Evolutionary conservation across 2,888 invertebrate genomes (phyloP).

Genomic region (Lasioglossum zephyrum): DNA sequence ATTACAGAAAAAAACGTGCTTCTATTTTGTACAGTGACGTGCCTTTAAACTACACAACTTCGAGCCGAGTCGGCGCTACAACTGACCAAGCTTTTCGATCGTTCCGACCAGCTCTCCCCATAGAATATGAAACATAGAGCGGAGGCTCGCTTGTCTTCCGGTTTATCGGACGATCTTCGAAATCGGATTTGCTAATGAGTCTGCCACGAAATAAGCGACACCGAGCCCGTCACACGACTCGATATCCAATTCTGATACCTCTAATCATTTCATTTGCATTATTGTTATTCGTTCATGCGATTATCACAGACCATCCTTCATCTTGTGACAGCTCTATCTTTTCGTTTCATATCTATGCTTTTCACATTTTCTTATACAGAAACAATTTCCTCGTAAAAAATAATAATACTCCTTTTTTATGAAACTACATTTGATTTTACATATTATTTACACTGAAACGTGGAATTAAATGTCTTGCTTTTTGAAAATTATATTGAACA

Average conservation of each 20-base stretch:
- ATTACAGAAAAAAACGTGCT: constrained; percentile 77
- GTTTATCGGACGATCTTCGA: constrained; percentile 38
- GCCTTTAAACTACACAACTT: constrained; percentile 83
- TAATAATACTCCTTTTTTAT: background rate
- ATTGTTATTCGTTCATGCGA: background rate
- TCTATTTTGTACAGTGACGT: constrained; percentile 82
- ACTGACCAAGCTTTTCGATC: constrained; percentile 77
- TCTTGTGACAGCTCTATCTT: background rate
- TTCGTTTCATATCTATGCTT: background rate
- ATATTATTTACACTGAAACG: background rate
- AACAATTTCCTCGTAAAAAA: background rate
- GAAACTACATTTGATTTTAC: background rate
- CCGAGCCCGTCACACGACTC: background rate
- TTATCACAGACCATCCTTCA: background rate
- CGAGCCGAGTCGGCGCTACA: constrained; percentile 83
- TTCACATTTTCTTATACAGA: background rate
- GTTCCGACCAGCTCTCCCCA: constrained; percentile 69
- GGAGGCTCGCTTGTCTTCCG: constrained; percentile 45
- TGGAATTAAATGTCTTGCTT: background rate
- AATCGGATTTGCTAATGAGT: constrained; percentile 37
- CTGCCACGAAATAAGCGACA: constrained; percentile 24
- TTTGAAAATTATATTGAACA: background rate
- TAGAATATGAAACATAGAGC: constrained; percentile 55
- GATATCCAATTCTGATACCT: background rate
- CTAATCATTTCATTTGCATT: constrained; percentile 12